A percentile compares a stretch with the other conserved stretches of the same genome.
Conservation (phyloP, 92 coral and sea anemone genomes). For the Phymanthus crucifer region DNA sequence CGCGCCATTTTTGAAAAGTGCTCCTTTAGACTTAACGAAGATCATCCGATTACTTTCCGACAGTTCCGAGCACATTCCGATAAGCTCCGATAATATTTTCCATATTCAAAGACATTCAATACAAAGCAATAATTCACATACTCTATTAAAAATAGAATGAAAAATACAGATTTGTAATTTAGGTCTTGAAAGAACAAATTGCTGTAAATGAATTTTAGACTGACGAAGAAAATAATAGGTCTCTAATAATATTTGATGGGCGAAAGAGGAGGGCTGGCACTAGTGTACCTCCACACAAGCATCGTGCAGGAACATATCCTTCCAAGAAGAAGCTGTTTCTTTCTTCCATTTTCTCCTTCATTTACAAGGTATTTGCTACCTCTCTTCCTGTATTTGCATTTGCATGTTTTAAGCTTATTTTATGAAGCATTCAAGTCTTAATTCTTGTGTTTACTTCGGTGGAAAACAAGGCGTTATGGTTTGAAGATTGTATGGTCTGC, state of each 20-base stretch:
- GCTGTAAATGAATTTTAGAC: background rate
- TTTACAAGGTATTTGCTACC: background rate
- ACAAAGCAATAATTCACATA: too few species aligned
- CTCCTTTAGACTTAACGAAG: background rate
- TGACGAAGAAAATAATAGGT: background rate
- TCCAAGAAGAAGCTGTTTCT: background rate
- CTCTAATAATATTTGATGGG: background rate
- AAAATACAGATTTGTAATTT: background rate
- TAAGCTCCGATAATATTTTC: background rate
- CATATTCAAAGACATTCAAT: background rate
- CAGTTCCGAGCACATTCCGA: conserved; percentile 20
- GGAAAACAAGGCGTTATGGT: background rate
- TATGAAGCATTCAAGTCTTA: background rate
- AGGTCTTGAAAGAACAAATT: background rate
- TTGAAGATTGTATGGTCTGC: conserved; percentile 1
- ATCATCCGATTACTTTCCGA: conserved; percentile 7
- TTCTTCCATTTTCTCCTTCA: background rate
- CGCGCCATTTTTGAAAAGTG: conserved; percentile 90
- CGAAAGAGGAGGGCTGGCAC: conserved; percentile 20
- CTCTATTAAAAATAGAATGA: background rate
- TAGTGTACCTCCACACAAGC: background rate
- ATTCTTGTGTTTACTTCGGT: background rate
- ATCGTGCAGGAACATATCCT: conserved; percentile 6
- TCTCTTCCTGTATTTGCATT: background rate
- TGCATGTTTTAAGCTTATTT: background rate